These are phyloP conservation scores for Drosophila micromelanica DNA, from an alignment of 1,140 invertebrate species.

Conservation along the genomic window DNA sequence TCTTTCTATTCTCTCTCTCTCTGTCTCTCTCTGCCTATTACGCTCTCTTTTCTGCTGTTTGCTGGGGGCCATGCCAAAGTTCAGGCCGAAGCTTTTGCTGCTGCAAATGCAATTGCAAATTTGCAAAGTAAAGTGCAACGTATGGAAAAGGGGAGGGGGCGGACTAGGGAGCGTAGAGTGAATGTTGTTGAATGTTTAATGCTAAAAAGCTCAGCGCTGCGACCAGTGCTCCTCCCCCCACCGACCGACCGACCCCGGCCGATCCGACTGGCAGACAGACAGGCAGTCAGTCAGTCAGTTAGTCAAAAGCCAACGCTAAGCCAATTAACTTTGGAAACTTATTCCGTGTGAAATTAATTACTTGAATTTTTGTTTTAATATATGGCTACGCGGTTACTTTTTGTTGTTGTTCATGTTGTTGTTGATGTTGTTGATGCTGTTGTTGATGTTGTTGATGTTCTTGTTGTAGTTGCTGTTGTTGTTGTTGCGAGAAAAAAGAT, in stretches of 20 bases:
- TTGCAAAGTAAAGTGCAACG: conserved; percentile 27
- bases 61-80: conserved; percentile 49
- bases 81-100: conserved; percentile 44
- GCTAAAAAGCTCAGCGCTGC: conserved; percentile 31
- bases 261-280: conserved; percentile 4
- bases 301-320: conserved; percentile 68
- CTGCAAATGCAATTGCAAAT: conserved; percentile 31
- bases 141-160: neutral
- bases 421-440: conserved; percentile 6
- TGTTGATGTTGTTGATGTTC: conserved; percentile 2
- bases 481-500: conserved; percentile 14
- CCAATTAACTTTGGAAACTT: conserved; percentile 77
- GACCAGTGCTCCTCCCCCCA: neutral
- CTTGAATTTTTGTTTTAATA: conserved; percentile 57
- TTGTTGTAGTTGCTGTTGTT: neutral
- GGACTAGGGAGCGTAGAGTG: conserved; percentile 2
- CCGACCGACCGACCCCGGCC: neutral
- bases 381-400: conserved; percentile 28
- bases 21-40: neutral
- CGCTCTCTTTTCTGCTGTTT: conserved; percentile 3
- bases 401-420: conserved; percentile 12
- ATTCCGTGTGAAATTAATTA: conserved; percentile 79
- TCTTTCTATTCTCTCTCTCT: neutral
- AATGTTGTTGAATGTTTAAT: conserved; percentile 59
- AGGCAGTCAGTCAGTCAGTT: conserved; percentile 47